Evolutionary conservation across 2,797 vertebrate genomes (phyloP).

Genomic region (Myotis myotis): DNA sequence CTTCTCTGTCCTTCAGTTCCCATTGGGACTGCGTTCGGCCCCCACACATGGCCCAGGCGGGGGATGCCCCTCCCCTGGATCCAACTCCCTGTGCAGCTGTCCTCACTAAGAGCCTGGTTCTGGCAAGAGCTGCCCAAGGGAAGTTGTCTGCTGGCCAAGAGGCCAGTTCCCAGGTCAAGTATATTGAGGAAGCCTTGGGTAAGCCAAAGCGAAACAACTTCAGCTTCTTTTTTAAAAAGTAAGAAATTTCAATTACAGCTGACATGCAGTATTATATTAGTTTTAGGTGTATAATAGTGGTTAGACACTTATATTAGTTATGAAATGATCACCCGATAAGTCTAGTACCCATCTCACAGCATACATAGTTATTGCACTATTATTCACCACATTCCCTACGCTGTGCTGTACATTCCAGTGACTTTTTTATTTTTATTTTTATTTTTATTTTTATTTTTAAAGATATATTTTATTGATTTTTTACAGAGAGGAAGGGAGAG

Average conservation of each 20-base stretch:
- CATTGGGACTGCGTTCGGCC: neutral
- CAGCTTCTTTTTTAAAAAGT: neutral
- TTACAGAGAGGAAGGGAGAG: no score
- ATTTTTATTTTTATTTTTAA: no score
- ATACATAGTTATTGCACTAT: neutral
- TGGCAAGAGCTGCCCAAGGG: neutral
- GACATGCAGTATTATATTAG: neutral
- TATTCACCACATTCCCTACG: neutral
- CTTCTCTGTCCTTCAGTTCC: neutral
- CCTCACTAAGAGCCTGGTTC: neutral
- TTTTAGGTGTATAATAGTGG: neutral
- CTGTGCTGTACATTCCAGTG: neutral
- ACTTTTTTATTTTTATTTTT: no score
- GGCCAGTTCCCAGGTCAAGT: neutral
- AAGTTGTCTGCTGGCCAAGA: neutral
- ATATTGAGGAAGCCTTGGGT: neutral
- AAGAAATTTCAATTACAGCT: neutral
- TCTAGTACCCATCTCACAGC: no score
- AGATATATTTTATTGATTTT: no score
- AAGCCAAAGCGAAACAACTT: neutral
- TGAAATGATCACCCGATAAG: neutral
- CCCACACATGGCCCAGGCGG: neutral
- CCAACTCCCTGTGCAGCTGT: neutral
- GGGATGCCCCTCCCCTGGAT: no score
- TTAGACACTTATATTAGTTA: neutral